Evolutionary conservation across 2,113 vertebrate genomes (phyloP).

Genomic region (Toxotes jaculatrix): DNA sequence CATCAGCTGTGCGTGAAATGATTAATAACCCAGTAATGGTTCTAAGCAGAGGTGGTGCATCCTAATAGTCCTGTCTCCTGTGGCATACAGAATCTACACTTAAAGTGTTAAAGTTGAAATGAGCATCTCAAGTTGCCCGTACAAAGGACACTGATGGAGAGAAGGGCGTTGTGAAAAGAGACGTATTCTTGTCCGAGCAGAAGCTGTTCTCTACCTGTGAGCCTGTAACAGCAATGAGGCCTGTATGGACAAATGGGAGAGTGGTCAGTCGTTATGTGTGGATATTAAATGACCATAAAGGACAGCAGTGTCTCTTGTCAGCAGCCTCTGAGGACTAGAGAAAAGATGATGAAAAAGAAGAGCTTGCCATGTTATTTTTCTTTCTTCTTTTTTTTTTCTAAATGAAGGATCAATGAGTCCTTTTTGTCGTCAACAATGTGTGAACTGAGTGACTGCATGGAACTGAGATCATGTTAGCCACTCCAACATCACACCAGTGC

Average conservation of each 20-base stretch:
- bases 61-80: background rate
- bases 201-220: constrained; percentile 21
- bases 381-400: background rate
- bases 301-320: constrained; percentile 32
- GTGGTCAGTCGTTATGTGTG: background rate
- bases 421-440: constrained; percentile 41
- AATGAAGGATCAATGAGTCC: constrained; percentile 49
- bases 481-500: constrained; percentile 60
- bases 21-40: constrained; percentile 14
- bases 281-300: constrained; percentile 40
- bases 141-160: constrained; percentile 8
- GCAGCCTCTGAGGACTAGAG: constrained; percentile 27
- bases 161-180: constrained; percentile 4
- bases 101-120: constrained; percentile 20
- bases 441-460: constrained; percentile 46
- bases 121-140: constrained; percentile 9
- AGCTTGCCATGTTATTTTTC: constrained; percentile 31
- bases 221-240: constrained; percentile 21
- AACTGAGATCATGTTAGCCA: constrained; percentile 40
- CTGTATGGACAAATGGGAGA: constrained; percentile 23
- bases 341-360: constrained; percentile 13
- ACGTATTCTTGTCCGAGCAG: background rate
- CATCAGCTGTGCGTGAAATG: constrained; percentile 6
- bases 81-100: constrained; percentile 11
- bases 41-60: constrained; percentile 7